Percentiles rank a stretch among this genome's conserved stretches.
These are phyloP conservation scores for Lepeophtheirus salmonis DNA, from an alignment of 1,140 invertebrate species.

Conservation along the genomic window DNA sequence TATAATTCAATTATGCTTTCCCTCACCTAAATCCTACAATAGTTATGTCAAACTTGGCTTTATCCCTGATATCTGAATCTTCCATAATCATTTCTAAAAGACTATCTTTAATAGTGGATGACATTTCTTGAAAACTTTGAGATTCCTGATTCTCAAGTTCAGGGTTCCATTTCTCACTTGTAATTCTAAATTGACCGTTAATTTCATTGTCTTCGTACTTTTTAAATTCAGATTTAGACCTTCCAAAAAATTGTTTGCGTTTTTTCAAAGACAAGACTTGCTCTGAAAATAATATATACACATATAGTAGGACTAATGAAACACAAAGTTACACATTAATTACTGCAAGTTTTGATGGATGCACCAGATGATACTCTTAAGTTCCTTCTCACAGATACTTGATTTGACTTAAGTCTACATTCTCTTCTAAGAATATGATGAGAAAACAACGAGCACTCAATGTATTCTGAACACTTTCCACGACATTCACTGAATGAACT, in stretches of 20 bases:
- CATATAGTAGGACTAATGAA: no score
- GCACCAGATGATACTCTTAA: not conserved
- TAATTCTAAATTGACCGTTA: constrained; percentile 17
- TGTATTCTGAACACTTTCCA: not conserved
- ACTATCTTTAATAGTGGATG: not conserved
- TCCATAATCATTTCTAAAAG: constrained; percentile 3
- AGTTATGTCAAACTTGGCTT: constrained; percentile 9
- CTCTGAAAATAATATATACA: not conserved
- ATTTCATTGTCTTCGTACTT: constrained; percentile 15
- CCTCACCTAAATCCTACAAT: constrained; percentile 6
- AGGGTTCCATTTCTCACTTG: not conserved
- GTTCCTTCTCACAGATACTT: not conserved
- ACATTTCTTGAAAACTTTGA: constrained; percentile 3
- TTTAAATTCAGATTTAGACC: not conserved
- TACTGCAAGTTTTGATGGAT: not conserved
- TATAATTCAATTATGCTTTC: not conserved
- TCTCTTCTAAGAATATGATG: not conserved
- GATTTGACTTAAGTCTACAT: not conserved
- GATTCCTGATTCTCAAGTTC: not conserved
- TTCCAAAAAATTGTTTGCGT: not conserved
- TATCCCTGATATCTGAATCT: not conserved
- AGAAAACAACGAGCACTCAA: not conserved
- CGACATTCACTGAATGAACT: not conserved
- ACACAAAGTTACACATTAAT: not conserved
- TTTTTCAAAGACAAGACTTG: not conserved